Base-by-base conservation (phyloP, 2,113 vertebrate genomes). In the Scolopax mira region DNA sequence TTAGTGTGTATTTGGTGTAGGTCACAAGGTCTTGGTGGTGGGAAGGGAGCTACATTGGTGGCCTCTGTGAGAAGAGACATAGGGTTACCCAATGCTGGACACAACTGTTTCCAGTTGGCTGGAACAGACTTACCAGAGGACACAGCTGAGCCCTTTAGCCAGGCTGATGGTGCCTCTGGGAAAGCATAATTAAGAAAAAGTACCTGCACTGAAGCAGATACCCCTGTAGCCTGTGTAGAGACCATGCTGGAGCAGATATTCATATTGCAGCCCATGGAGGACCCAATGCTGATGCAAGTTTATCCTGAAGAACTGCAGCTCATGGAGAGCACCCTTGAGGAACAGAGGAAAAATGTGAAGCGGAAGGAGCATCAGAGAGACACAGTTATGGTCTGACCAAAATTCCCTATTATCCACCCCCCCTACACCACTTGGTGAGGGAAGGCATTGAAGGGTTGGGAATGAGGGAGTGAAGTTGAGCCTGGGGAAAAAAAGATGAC, bases 381-480 rank as follows among this genome's bases (percentile, higher is more conserved):
- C 87, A n/a, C 12, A 2, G 1, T 42, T 31, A 44, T 28, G 46
- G 35, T 11, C 22, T 37, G 51, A 66, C 28, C 7, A 30, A 11
- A 79, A 1, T 22, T 23, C 33, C 65, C 22, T 41, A 60, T 58
- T 64, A 16, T 18, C 30, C 37, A n/a, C 15, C 2, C 33, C 27
- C 23, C 16, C 17, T 60, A 4, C 18, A 78, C n/a, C 70, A 55
- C 12, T 31, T 73, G 25, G 6, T 51, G 41, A 79, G 6, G 25
- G 19, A 78, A 7, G 18, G 78, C 11, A 12, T 48, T 6, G 6
- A n/a, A 25, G 18, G 3, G 0, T 41, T 16, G 4, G 16, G n/a
- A 88, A 82, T 18, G 14, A 65, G 33, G 25, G 27, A 81, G 1
- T 6, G 33, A 77, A 73, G 42, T 19, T 73, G 23, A 69, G 30